Conservation (phyloP, 2,113 vertebrate genomes). For the Prionailurus bengalensis region DNA sequence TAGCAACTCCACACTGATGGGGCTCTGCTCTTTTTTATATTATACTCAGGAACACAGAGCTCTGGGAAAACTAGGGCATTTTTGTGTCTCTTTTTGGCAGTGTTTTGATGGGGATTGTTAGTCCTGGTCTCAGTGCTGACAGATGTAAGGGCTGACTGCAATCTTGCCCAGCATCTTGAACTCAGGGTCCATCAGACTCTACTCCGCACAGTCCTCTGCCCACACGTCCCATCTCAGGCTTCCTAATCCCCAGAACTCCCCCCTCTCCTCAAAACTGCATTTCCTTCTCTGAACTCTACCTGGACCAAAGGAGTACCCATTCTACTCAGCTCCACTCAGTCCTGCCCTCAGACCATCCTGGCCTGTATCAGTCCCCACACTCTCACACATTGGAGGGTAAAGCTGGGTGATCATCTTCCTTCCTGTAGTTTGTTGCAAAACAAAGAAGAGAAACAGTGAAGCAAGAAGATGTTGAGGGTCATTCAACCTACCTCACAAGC, state of each 20-base stretch:
- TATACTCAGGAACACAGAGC: not conserved
- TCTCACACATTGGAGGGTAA: not conserved
- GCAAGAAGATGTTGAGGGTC: not conserved
- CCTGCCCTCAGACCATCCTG: not conserved
- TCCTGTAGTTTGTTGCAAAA: not conserved
- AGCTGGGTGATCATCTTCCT: not conserved
- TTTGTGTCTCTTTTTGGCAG: not conserved
- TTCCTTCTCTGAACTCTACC: not conserved
- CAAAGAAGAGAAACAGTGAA: not conserved
- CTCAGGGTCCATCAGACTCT: not conserved
- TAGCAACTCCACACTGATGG: not conserved
- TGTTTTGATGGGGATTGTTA: not conserved
- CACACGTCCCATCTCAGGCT: too few species aligned
- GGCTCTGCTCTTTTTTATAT: not conserved
- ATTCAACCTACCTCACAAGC: not conserved
- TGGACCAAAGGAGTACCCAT: not conserved
- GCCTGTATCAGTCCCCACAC: too few species aligned
- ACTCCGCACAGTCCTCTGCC: not conserved
- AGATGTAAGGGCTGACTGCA: not conserved
- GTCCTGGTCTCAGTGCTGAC: not conserved
- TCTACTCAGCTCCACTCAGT: not conserved
- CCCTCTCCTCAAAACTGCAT: not conserved
- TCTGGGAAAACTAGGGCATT: not conserved
- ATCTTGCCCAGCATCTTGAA: not conserved
- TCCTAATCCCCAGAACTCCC: not conserved